phyloP scores from a whole-genome alignment of 2,797 vertebrate species.

The Anas bahamensis region DNA sequence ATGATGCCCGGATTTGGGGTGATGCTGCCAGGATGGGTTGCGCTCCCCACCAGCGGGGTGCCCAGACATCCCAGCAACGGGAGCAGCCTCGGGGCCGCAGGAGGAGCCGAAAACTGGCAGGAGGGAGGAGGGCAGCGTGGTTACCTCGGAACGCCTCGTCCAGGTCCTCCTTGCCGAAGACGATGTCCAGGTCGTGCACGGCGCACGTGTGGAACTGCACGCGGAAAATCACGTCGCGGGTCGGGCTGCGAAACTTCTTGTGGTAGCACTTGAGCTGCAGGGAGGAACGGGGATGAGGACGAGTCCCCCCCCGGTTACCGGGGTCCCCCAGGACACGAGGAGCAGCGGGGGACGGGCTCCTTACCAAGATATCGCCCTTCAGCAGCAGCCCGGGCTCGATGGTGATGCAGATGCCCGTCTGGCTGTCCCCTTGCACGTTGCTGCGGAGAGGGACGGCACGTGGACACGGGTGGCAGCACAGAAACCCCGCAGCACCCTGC shows the following conservation, averaged over 20 bases:
- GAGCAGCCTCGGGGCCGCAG: not conserved
- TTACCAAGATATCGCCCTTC: constrained; percentile 96
- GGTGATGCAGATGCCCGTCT: constrained; percentile 94
- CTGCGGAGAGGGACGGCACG: constrained; percentile 60
- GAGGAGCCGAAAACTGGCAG: not conserved
- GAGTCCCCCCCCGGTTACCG: accelerated
- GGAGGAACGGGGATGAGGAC: accelerated
- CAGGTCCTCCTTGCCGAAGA: constrained; percentile 95
- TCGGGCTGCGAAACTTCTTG: constrained; percentile 92
- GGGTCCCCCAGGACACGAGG: accelerated
- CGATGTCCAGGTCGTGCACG: constrained; percentile 91
- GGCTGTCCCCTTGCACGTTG: constrained; percentile 91
- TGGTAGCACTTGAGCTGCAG: constrained; percentile 96
- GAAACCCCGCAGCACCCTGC: not conserved
- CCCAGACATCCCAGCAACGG: not conserved
- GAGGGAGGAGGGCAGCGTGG: accelerated
- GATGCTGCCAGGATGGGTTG: not conserved
- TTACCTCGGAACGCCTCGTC: constrained; percentile 96
- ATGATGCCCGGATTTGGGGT: not conserved
- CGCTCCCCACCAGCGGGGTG: not conserved
- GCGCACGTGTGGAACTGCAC: constrained; percentile 98
- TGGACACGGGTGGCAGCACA: not conserved
- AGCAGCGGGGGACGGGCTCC: not conserved
- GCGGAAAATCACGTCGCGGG: constrained; percentile 93
- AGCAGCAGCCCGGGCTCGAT: constrained; percentile 92